Evolutionary conservation across 2,797 vertebrate species (phyloP).

Genomic region (Eurystomus glaucurus): DNA sequence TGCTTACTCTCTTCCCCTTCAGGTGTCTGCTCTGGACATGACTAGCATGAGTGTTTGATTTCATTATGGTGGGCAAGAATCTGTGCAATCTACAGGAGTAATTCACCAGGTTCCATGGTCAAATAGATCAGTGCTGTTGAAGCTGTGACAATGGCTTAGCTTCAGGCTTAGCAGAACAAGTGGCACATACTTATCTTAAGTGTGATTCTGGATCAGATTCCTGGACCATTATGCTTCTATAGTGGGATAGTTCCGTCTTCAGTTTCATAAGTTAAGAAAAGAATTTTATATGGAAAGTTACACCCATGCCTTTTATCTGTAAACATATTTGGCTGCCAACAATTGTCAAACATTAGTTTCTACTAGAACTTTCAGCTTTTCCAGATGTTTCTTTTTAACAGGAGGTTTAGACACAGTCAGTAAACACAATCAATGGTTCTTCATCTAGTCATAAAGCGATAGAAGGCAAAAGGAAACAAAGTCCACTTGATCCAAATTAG

Average conservation of each 20-base stretch:
- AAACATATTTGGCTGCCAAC: conserved; percentile 12
- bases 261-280: not conserved
- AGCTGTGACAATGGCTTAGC: not conserved
- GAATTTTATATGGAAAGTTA: not conserved
- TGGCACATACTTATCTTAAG: not conserved
- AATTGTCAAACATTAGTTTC: not conserved
- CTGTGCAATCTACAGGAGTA: not conserved
- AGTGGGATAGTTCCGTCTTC: not conserved
- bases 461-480: not conserved
- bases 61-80: not conserved
- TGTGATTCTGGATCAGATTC: not conserved
- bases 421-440: not conserved
- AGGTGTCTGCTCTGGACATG: not conserved
- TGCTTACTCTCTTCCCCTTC: not conserved
- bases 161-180: not conserved
- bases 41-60: not conserved
- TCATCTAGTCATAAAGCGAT: not conserved
- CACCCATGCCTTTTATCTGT: conserved; percentile 11
- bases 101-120: not conserved
- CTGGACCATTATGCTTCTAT: not conserved
- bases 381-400: conserved; percentile 16
- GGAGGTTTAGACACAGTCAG: not conserved
- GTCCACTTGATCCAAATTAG: not conserved
- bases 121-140: not conserved
- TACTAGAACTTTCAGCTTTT: conserved; percentile 8